Evolutionary conservation across 2,888 invertebrate genomes (phyloP), one percentile per base, ranked within the genome.

Genomic region (Metellina segmentata): DNA sequence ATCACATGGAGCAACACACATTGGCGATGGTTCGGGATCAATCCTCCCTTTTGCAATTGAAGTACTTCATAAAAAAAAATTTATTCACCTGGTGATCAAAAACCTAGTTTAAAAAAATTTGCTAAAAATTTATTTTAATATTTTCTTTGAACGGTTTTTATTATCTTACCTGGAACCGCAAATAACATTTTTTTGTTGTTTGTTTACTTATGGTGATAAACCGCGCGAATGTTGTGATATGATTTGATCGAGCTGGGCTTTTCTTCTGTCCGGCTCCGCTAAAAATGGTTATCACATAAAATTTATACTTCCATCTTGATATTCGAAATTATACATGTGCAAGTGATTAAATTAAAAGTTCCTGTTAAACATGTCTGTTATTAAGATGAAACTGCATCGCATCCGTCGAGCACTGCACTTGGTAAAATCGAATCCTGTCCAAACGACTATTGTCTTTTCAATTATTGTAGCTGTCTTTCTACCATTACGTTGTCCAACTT

Each of bases 401-500:
- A 19, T 85, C 34, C 87, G 61, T 11, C 87, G 72, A 77, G 34
- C 77, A 1, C 7, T 91, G 5, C 48, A 83, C 11, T 74, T 91
- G 7, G 34, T 72, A 13, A 87, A 72, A 61, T 82, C 82, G 5
- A 87, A 87, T 52, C 91, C 87, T 11, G n/a, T 87, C 13, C 72
- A 78, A 83, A 49, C 61, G 7, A 69, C 71, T 20, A 83, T 91
- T 9, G 49, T 91, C 7, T 6, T 91, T 53, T 78, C 78, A 1
- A 49, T 91, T 19, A 51, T 92, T 13, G 13, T 89, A 19, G 70
- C 85, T 9, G 70, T 69, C 9, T 78, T 92, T 69, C 79, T 74
- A 74, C 92, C 92, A 53, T 52, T 92, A 13, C 72, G 92, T 9
- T 85, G 71, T 11, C 90, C 90, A 9, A 88, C 85, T 49, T 77